These are phyloP conservation scores for Dasyprocta punctata DNA, from an alignment of 2,113 vertebrate species.

Conservation along the genomic window DNA sequence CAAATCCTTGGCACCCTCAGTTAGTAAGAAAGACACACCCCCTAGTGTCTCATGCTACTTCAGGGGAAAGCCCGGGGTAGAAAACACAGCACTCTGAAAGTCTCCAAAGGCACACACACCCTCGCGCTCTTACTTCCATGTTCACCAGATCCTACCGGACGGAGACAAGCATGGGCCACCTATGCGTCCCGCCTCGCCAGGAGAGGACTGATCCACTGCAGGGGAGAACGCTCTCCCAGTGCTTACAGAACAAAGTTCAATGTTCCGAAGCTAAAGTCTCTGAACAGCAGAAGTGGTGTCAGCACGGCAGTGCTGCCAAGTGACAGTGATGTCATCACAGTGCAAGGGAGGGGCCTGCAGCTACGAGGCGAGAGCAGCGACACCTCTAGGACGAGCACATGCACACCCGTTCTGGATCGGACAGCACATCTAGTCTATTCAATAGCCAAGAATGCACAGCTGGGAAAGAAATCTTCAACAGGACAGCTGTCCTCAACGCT, in stretches of 20 bases:
- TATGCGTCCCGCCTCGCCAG: constrained; percentile 88
- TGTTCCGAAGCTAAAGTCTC: constrained; percentile 88
- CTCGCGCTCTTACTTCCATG: constrained; percentile 87
- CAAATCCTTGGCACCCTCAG: constrained; percentile 86
- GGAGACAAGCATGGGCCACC: constrained; percentile 87
- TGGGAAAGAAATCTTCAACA: constrained; percentile 83
- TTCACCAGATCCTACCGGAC: constrained; percentile 83
- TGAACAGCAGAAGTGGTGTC: constrained; percentile 87
- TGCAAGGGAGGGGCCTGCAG: constrained; percentile 70
- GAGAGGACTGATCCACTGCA: constrained; percentile 89
- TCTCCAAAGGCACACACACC: constrained; percentile 89
- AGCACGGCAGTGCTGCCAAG: constrained; percentile 85
- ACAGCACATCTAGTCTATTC: constrained; percentile 94
- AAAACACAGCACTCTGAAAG: constrained; percentile 90
- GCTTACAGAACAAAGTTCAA: constrained; percentile 86
- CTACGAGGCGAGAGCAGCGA: constrained; percentile 84
- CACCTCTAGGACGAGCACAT: constrained; percentile 93
- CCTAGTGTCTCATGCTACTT: constrained; percentile 82
- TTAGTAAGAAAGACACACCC: constrained; percentile 89
- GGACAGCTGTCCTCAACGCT: constrained; percentile 89
- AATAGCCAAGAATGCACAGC: constrained; percentile 90
- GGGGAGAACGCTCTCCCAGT: constrained; percentile 87
- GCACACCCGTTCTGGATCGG: constrained; percentile 93
- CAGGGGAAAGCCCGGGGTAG: constrained; percentile 84
- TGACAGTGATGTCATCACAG: constrained; percentile 84